Conservation (phyloP, 2,113 vertebrate species). For the Callorhinus ursinus region DNA sequence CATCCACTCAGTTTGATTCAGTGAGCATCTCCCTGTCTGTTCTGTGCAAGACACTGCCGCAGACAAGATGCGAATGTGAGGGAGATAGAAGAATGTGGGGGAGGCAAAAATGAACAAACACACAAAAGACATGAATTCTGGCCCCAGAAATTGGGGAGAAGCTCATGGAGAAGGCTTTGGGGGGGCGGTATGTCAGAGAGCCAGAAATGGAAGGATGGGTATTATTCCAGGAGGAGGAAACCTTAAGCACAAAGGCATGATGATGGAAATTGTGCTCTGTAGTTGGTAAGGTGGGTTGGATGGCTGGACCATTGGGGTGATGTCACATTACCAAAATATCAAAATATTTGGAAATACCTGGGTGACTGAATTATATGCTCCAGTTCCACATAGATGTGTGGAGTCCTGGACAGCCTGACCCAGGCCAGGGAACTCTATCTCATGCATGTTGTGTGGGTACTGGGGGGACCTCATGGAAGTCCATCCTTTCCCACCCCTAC, state of each 20-base stretch:
- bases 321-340: neutral
- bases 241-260: neutral
- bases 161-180: neutral
- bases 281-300: neutral
- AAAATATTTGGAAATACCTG: neutral
- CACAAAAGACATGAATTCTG: neutral
- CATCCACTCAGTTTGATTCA: neutral
- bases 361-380: neutral
- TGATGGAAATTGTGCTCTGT: neutral
- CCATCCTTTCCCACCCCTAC: neutral
- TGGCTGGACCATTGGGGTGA: neutral
- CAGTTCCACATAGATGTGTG: neutral
- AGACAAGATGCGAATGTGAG: neutral
- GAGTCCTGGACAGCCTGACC: neutral
- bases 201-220: neutral
- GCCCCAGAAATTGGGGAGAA: neutral
- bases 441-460: neutral
- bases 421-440: neutral
- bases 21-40: neutral
- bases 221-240: neutral
- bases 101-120: neutral
- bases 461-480: neutral
- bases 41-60: neutral
- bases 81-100: neutral
- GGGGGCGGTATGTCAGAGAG: neutral